Evolutionary conservation across 23 tunicate genomes (phyloP).

Genomic region (Styela clava): DNA sequence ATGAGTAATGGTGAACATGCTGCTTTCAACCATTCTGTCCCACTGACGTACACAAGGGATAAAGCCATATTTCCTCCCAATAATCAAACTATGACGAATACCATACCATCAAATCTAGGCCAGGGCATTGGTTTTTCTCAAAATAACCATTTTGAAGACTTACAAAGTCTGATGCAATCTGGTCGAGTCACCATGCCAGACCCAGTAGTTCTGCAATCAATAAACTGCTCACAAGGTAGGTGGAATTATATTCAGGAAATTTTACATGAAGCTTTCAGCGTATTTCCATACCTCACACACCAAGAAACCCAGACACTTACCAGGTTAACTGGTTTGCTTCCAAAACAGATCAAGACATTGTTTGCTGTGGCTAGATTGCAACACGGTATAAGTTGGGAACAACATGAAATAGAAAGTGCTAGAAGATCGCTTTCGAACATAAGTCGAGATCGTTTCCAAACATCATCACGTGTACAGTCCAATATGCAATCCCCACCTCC

Average conservation of each 20-base stretch:
- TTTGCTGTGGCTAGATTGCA: constrained; percentile 52
- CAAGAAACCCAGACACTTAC: constrained; percentile 33
- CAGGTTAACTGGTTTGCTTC: constrained; percentile 20
- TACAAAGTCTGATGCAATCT: constrained; percentile 17
- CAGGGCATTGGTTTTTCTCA: not conserved
- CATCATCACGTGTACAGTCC: not conserved
- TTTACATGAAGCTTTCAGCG: constrained; percentile 33
- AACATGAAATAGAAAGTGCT: constrained; percentile 61
- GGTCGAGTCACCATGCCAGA: constrained; percentile 22
- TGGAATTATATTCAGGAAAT: constrained; percentile 16
- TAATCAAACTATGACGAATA: not conserved
- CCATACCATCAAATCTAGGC: not conserved
- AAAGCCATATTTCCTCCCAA: not conserved
- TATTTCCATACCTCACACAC: constrained; percentile 57
- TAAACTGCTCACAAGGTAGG: not conserved
- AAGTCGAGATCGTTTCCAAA: not conserved
- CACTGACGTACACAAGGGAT: not conserved
- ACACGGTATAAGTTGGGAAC: constrained; percentile 80
- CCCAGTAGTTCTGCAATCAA: constrained; percentile 10
- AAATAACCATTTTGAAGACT: not conserved
- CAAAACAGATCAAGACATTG: constrained; percentile 40
- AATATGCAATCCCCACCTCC: not conserved
- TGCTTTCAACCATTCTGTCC: not conserved
- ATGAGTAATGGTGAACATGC: not conserved
- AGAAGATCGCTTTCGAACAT: not conserved